Base-by-base conservation (phyloP, 2,113 vertebrate species). In the Cyphomyrus discorhynchus region DNA sequence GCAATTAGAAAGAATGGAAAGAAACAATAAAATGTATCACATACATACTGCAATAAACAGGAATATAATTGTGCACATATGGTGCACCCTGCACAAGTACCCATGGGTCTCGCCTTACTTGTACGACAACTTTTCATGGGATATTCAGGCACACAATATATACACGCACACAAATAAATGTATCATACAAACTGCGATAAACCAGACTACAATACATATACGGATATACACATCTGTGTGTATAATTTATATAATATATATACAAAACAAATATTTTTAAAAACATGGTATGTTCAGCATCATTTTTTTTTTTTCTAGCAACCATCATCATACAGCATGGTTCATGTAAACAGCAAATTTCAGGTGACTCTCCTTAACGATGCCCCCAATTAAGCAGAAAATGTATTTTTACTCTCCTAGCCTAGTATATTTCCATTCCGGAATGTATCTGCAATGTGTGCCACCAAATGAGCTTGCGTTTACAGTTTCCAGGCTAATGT, bases 31-130 rank as follows among this genome's bases (percentile, higher is more conserved):
- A 90, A 90, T 56, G 66, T 88, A 90, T 88, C 86, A 53, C 74
- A 88, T 90, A 90, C 70, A 90, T 90, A 52, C 53, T 88, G 89
- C 89, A 87, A 88, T 88, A 90, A 87, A 90, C 89, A 90, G n/a
- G 89, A 31, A 35, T 56, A 83, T 90, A 90, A 83, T 83, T 46
- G 87, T 47, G 90, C 62, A 88, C 90, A 90, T 62, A 84, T 70
- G 50, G 77, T 13, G 19, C 42, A 50, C 42, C 74, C 52, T 8
- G 24, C 27, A 90, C 58, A 90, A 90, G 83, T 74, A n/a, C 42
- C 49, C 52, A 39, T 66, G 17, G 11, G 52, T 85, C 82, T 53
- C 8, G 27, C 49, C 85, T 87, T 87, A 35, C 42, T 80, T 42
- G 8, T 21, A 47, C 0, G 82, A 84, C 21, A n/a, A 84, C 39